phyloP scores from a whole-genome alignment of 2,888 invertebrate genomes.

The Microchrysa polita region DNA sequence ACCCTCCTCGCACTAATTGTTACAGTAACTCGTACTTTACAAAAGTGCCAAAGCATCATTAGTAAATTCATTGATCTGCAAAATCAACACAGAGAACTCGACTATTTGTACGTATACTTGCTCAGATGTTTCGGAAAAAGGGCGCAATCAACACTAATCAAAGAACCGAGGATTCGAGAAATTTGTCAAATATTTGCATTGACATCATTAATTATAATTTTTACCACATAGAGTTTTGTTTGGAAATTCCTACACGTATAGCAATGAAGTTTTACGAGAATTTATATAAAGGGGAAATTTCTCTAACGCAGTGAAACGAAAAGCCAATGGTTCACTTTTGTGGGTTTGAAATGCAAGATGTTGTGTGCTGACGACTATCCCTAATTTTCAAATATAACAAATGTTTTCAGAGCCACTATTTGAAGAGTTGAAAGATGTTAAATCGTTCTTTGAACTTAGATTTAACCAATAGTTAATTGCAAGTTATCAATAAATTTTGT shows the following conservation, averaged over 20 bases:
- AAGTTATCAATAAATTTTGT: background rate
- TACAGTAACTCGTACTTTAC: constrained; percentile 1
- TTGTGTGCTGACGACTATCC: no score
- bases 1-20: background rate
- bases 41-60: constrained; percentile 37
- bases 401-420: no score
- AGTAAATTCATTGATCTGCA: constrained; percentile 47
- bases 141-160: background rate
- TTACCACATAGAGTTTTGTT: constrained; percentile 10
- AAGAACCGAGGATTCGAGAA: constrained; percentile 17
- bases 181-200: constrained; percentile 49
- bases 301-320: no score
- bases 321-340: no score
- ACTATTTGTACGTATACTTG: background rate
- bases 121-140: background rate
- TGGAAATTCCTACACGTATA: constrained; percentile 1
- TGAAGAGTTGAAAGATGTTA: constrained; percentile 45
- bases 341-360: no score
- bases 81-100: constrained; percentile 49
- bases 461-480: background rate
- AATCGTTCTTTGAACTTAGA: background rate
- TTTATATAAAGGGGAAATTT: no score
- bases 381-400: no score
- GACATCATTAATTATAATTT: constrained; percentile 48
- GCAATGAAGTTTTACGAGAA: no score